Evolutionary conservation across 2,797 vertebrate species (phyloP).

Genomic region (Ispidina picta): DNA sequence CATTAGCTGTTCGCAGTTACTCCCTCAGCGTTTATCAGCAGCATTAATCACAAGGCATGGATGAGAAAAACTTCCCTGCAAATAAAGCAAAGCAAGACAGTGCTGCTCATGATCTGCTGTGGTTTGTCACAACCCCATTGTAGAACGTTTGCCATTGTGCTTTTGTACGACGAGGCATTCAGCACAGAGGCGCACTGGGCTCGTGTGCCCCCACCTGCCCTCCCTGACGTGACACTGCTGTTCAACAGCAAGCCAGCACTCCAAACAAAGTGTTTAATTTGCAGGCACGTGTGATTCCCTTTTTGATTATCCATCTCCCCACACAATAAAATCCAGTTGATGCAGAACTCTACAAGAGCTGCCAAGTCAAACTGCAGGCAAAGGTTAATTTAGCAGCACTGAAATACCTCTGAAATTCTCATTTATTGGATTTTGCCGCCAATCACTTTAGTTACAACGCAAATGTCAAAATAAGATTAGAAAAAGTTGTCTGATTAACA

Average conservation of each 20-base stretch:
- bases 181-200: background rate
- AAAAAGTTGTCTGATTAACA: slow-evolving; percentile 31
- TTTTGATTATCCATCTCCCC: slow-evolving; percentile 55
- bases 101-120: background rate
- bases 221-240: background rate
- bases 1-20: background rate
- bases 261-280: slow-evolving; percentile 46
- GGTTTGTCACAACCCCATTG: slow-evolving; percentile 8
- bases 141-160: slow-evolving; percentile 21
- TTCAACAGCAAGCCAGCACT: background rate
- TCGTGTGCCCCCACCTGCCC: background rate
- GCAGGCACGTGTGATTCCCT: slow-evolving; percentile 2
- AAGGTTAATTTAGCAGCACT: slow-evolving; percentile 24
- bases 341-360: slow-evolving; percentile 34
- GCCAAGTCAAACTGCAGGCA: slow-evolving; percentile 58
- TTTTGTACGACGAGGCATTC: background rate
- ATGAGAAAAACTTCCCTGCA: background rate
- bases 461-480: slow-evolving; percentile 44
- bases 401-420: slow-evolving; percentile 53
- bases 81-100: background rate
- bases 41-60: background rate
- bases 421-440: slow-evolving; percentile 50
- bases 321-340: slow-evolving; percentile 67
- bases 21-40: background rate
- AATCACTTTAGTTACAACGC: slow-evolving; percentile 39